phyloP scores from a whole-genome alignment of 2,797 vertebrate genomes.

The Iguana delicatissima region DNA sequence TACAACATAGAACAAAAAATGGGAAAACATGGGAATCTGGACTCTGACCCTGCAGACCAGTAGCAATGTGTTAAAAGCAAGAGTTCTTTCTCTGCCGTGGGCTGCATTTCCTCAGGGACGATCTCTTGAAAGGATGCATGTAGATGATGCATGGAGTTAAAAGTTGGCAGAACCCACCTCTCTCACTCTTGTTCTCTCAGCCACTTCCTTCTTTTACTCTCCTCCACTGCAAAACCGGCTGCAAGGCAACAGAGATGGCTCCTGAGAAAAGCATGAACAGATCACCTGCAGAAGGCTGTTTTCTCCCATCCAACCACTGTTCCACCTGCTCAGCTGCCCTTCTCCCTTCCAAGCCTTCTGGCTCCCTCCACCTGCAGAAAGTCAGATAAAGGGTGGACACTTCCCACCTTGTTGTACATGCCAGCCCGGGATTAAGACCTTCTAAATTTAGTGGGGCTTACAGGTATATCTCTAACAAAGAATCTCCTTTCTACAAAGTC shows the following conservation, averaged over 20 bases:
- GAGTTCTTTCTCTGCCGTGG: not conserved
- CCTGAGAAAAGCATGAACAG: not conserved
- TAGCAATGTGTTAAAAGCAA: not conserved
- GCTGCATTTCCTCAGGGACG: not conserved
- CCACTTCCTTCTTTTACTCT: not conserved
- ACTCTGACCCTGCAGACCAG: not conserved
- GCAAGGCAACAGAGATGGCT: not conserved
- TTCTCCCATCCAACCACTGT: not conserved
- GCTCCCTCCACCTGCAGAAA: not conserved
- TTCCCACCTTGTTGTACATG: not conserved
- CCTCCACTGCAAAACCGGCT: not conserved
- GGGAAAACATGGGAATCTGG: not conserved
- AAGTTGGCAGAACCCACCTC: not conserved
- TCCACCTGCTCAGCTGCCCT: not conserved
- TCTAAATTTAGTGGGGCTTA: not conserved
- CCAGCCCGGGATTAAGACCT: not conserved
- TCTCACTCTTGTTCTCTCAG: not conserved
- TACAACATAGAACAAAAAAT: not conserved
- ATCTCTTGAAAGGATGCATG: not conserved
- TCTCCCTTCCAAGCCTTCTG: not conserved
- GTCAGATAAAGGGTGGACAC: not conserved
- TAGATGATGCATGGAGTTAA: not conserved
- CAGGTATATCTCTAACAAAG: no score
- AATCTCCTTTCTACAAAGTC: no score
- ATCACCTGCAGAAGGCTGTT: not conserved